Conservation (phyloP, 2,888 invertebrate genomes). For the Micoletzkya japonica region DNA sequence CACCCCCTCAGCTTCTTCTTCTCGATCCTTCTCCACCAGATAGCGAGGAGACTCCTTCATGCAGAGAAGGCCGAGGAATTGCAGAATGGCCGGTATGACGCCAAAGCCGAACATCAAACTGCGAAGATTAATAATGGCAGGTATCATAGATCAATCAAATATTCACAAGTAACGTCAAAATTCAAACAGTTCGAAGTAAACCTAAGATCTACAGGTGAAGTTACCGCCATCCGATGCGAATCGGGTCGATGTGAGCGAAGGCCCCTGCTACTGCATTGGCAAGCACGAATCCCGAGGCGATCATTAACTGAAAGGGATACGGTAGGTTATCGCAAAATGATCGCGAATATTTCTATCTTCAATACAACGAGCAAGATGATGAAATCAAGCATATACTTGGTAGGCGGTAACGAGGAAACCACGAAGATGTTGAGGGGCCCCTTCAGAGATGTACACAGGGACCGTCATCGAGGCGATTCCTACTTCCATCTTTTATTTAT, state of each 20-base stretch:
- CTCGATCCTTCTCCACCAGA: conserved; percentile 45
- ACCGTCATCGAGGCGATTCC: conserved; percentile 66
- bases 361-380: neutral
- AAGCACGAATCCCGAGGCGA: conserved; percentile 69
- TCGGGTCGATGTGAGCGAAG: conserved; percentile 65
- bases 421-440: conserved; percentile 67
- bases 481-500: conserved; percentile 12
- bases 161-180: neutral
- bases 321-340: neutral
- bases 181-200: neutral
- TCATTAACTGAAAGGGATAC: conserved; percentile 63
- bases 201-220: neutral
- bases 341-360: too few species aligned
- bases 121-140: neutral
- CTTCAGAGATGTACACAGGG: conserved; percentile 70
- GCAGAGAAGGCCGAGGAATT: conserved; percentile 69
- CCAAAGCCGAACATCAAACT: conserved; percentile 54
- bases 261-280: conserved; percentile 68
- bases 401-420: conserved; percentile 66
- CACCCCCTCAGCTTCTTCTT: conserved; percentile 42
- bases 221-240: conserved; percentile 69
- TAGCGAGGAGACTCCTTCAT: conserved; percentile 70
- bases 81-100: conserved; percentile 67
- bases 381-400: conserved; percentile 28
- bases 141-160: neutral